phyloP scores from a whole-genome alignment of 64 coral and sea anemone species.

The Acropora yongei region DNA sequence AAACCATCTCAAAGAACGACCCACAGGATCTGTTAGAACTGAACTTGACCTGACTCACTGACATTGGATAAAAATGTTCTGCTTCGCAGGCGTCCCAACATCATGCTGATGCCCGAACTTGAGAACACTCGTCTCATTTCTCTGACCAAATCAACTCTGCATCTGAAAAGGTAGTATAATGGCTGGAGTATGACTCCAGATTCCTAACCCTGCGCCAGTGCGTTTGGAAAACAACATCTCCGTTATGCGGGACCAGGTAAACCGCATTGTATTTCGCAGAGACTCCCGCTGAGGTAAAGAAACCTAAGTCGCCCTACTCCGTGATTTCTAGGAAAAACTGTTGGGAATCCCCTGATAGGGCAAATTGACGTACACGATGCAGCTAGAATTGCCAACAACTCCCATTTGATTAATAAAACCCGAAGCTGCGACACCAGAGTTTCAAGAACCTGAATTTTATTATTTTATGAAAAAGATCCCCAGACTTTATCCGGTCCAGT shows the following conservation, averaged over 20 bases:
- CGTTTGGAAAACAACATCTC: neutral
- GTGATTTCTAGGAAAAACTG: neutral
- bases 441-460: neutral
- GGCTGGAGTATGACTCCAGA: slow-evolving; percentile 8
- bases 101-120: slow-evolving; percentile 19
- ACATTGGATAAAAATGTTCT: neutral
- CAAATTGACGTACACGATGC: slow-evolving; percentile 1
- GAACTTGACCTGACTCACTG: neutral
- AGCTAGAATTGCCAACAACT: neutral
- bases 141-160: neutral
- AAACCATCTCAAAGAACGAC: slow-evolving; percentile 8
- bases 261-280: slow-evolving; percentile 1
- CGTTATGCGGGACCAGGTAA: neutral
- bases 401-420: neutral
- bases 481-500: too few species aligned
- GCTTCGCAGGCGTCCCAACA: slow-evolving; percentile 9
- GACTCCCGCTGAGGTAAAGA: slow-evolving; percentile 3
- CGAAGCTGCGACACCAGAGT: slow-evolving; percentile 1
- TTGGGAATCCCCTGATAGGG: neutral
- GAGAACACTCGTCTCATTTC: neutral
- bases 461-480: too few species aligned
- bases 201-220: neutral
- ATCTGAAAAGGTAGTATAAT: slow-evolving; percentile 5
- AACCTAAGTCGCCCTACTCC: neutral
- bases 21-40: slow-evolving; percentile 7